These are phyloP conservation scores for Toxotes lorentzi DNA, from an alignment of 2,797 vertebrate species.

Conservation along the genomic window DNA sequence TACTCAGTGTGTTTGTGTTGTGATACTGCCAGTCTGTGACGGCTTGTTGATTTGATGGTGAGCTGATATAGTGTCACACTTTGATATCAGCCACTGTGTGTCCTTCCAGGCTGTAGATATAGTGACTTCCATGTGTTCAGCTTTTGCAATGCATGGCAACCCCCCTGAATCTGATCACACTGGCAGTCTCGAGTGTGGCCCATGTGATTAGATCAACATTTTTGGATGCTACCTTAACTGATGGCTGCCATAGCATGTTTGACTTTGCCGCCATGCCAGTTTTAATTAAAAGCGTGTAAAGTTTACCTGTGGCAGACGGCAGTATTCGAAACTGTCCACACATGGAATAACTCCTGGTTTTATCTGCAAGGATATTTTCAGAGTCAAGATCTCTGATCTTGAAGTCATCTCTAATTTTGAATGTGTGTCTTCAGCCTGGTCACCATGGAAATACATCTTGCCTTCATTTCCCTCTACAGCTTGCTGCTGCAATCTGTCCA, in stretches of 20 bases:
- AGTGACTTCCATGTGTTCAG: conserved; percentile 57
- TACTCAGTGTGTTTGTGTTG: conserved; percentile 22
- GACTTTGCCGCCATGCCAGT: conserved; percentile 8
- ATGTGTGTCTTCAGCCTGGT: conserved; percentile 41
- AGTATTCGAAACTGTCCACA: neutral
- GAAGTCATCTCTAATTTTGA: conserved; percentile 22
- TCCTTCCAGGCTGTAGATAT: conserved; percentile 38
- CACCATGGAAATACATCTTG: conserved; percentile 61
- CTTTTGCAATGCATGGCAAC: conserved; percentile 65
- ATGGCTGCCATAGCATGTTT: conserved; percentile 58
- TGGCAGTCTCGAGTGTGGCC: conserved; percentile 5
- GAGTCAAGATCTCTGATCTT: neutral
- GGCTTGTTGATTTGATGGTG: conserved; percentile 36
- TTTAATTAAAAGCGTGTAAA: conserved; percentile 11
- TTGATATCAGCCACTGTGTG: conserved; percentile 18
- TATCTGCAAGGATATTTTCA: neutral
- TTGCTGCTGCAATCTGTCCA: conserved; percentile 65
- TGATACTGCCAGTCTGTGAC: conserved; percentile 39
- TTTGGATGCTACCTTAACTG: conserved; percentile 12
- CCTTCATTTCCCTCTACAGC: conserved; percentile 55
- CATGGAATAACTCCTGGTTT: neutral
- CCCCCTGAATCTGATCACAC: conserved; percentile 56
- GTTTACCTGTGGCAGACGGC: neutral
- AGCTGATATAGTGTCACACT: conserved; percentile 15
- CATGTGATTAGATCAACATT: conserved; percentile 49